Evolutionary conservation across 2,113 vertebrate genomes (phyloP), one percentile per base, ranked within the genome.

Genomic region (Daubentonia madagascariensis): DNA sequence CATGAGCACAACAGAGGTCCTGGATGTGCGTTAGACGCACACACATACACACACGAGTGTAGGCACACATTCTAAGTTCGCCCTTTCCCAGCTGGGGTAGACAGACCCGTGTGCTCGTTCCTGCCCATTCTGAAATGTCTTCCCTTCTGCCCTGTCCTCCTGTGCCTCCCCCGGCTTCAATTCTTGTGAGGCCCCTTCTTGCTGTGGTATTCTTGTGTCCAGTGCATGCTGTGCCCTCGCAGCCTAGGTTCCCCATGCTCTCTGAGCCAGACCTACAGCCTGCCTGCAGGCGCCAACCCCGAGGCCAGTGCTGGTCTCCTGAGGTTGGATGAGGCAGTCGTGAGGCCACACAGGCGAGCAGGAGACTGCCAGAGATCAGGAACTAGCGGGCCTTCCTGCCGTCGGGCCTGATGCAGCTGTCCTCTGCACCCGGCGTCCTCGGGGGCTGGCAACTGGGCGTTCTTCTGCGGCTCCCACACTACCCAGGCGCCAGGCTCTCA

Each of bases 21-120:
- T 6, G 16, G 43, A 3, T 1, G 1, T 10, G 3, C 5, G 0
- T 40, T 20, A 17, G 57, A 32, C 5, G 2, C 1, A 3, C 12
- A 5, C 3, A 2, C 23, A 30, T 12, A 52, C 52, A 52, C 52
- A 14, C 3, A 52, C 52, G 50, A 13, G 50, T 52, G 10, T 52
- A 13, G 8, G 25, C 59, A 28, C 25, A 61, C 59, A 4, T 12
- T 63, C 59, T 28, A 25, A 63, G 25, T 63, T 12, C 1, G 0
- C 40, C n/a, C 52, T 57, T 76, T 13, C 10, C 48, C 13, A 4
- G 45, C 57, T 32, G 28, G 22, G 2, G 17, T 11, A 5, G 10
- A 30, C 13, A 1, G 72, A 32, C 67, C 25, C 0, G 0, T 0
- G 13, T 8, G 1, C 70, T 25, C 4, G 2, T n/a, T 70, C 35